phyloP scores from a whole-genome alignment of 1,140 invertebrate species.

The Leptonema lineaticorne region DNA sequence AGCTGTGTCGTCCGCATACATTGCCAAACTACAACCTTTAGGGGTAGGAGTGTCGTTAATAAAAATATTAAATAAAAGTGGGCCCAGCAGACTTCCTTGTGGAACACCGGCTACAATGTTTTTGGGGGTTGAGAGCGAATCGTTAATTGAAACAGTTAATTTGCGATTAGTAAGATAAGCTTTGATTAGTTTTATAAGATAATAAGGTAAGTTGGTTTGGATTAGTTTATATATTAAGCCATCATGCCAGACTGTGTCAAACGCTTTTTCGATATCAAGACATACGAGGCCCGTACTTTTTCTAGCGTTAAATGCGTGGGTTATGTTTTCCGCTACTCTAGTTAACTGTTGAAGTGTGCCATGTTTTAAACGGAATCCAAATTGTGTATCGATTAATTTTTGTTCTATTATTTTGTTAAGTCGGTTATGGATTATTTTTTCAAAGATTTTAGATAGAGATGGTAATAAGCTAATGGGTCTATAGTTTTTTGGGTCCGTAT shows the following conservation, averaged over 20 bases:
- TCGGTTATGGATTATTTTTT: conserved; percentile 42
- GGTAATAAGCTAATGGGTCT: conserved; percentile 46
- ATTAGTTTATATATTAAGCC: conserved; percentile 44
- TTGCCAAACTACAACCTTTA: conserved; percentile 24
- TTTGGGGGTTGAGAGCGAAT: conserved; percentile 39
- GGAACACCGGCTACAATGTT: neutral
- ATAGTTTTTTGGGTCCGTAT: conserved; percentile 33
- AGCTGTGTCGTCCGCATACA: conserved; percentile 45
- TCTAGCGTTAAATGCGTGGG: conserved; percentile 36
- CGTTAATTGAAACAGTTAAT: neutral
- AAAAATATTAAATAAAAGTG: conserved; percentile 42
- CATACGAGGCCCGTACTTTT: conserved; percentile 41
- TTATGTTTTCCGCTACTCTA: conserved; percentile 45
- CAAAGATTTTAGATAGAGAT: conserved; percentile 44
- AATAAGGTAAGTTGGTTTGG: conserved; percentile 28
- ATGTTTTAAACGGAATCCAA: conserved; percentile 46
- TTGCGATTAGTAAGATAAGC: neutral
- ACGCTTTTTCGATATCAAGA: conserved; percentile 46
- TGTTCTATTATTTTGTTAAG: conserved; percentile 32
- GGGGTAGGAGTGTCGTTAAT: conserved; percentile 42
- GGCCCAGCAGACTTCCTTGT: conserved; percentile 43
- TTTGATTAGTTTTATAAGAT: conserved; percentile 39
- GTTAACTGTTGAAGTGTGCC: conserved; percentile 46
- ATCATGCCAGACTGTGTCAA: conserved; percentile 45
- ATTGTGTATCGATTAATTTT: conserved; percentile 44